Evolutionary conservation across 2,888 invertebrate species (phyloP).

Genomic region (Pseudococcus longispinus): DNA sequence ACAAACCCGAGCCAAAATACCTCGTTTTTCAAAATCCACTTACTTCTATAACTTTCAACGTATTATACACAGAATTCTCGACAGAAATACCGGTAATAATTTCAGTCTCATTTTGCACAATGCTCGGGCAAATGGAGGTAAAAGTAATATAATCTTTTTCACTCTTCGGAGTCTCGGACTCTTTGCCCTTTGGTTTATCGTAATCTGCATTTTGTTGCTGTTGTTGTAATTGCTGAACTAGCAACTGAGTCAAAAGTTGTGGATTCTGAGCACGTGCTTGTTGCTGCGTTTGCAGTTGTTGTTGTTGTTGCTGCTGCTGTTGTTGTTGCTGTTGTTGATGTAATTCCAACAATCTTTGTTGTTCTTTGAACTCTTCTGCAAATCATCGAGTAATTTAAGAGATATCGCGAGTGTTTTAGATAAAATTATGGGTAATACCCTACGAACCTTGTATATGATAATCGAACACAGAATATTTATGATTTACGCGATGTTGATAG

Average conservation of each 20-base stretch:
- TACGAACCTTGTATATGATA: slow-evolving; percentile 63
- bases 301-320: slow-evolving; percentile 9
- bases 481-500: slow-evolving; percentile 69
- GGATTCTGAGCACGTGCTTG: slow-evolving; percentile 10
- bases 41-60: slow-evolving; percentile 65
- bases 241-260: slow-evolving; percentile 22
- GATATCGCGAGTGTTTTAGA: neutral
- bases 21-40: slow-evolving; percentile 10
- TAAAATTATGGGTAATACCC: neutral
- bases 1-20: neutral
- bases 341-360: slow-evolving; percentile 4
- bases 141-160: slow-evolving; percentile 64
- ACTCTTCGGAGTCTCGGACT: slow-evolving; percentile 52
- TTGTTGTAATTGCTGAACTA: slow-evolving; percentile 42
- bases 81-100: slow-evolving; percentile 65
- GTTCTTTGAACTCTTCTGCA: slow-evolving; percentile 51
- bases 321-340: slow-evolving; percentile 39
- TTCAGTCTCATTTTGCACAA: slow-evolving; percentile 63
- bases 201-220: slow-evolving; percentile 38
- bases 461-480: slow-evolving; percentile 69
- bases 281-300: neutral
- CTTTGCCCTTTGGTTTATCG: slow-evolving; percentile 39
- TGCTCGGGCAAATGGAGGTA: slow-evolving; percentile 65
- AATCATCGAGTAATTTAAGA: neutral
- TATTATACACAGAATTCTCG: slow-evolving; percentile 66